Evolutionary conservation across 2,888 invertebrate species (phyloP).

Genomic region (Melieria omissa): DNA sequence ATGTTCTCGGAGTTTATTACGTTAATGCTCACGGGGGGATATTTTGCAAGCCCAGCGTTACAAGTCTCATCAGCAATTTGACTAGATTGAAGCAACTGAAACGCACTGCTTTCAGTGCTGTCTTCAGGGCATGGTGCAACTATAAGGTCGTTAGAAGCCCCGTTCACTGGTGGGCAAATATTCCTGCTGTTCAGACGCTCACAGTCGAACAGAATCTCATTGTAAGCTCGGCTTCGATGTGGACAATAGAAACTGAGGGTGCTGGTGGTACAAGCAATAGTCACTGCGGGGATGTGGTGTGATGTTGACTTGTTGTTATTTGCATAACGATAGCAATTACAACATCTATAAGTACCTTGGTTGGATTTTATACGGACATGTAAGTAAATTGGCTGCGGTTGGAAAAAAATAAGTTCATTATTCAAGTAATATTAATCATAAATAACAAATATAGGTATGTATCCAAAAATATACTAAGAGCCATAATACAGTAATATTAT

Average conservation of each 20-base stretch:
- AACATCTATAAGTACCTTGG: slow-evolving; percentile 61
- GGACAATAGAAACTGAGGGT: slow-evolving; percentile 38
- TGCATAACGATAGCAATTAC: slow-evolving; percentile 54
- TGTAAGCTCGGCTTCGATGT: slow-evolving; percentile 46
- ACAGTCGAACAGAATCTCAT: slow-evolving; percentile 46
- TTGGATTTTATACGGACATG: slow-evolving; percentile 57
- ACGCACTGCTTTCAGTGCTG: neutral
- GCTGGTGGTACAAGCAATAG: slow-evolving; percentile 30
- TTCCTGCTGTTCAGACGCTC: slow-evolving; percentile 34
- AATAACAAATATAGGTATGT: slow-evolving; percentile 38
- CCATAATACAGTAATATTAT: no score
- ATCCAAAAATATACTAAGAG: neutral
- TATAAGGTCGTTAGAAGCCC: neutral
- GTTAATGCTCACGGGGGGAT: slow-evolving; percentile 60
- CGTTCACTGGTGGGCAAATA: slow-evolving; percentile 9
- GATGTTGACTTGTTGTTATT: slow-evolving; percentile 54
- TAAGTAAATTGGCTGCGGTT: slow-evolving; percentile 62
- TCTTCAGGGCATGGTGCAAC: neutral
- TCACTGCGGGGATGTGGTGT: slow-evolving; percentile 46
- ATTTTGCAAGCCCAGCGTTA: slow-evolving; percentile 34
- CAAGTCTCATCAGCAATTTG: slow-evolving; percentile 21
- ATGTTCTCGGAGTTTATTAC: slow-evolving; percentile 69
- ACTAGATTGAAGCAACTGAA: slow-evolving; percentile 32
- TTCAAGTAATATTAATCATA: neutral
- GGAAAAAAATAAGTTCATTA: slow-evolving; percentile 33